Evolutionary conservation across 1,140 invertebrate genomes (phyloP).

Genomic region (Geopemphigus sp.): DNA sequence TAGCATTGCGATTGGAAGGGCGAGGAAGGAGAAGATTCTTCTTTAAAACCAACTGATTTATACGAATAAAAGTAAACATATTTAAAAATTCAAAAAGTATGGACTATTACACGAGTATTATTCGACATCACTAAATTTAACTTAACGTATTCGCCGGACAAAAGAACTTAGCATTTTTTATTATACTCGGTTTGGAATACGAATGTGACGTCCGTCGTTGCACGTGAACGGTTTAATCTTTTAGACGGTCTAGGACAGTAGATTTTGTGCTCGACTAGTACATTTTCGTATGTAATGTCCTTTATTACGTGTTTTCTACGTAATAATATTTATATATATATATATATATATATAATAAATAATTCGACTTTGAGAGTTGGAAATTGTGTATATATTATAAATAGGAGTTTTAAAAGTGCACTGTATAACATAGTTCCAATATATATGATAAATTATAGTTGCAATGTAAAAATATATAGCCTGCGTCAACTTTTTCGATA

Average conservation of each 20-base stretch:
- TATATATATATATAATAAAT: background rate
- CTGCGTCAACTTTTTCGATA: no score
- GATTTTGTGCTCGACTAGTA: background rate
- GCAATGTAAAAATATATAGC: background rate
- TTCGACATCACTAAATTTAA: background rate
- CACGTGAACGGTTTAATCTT: background rate
- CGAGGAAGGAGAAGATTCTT: no score
- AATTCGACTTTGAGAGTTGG: background rate
- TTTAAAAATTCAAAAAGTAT: conserved; percentile 10
- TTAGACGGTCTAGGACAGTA: background rate
- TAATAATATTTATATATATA: no score
- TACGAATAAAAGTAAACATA: conserved; percentile 6
- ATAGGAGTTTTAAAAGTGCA: background rate
- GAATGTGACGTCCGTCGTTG: background rate
- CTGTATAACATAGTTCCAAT: background rate
- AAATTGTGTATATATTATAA: background rate
- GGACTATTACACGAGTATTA: background rate
- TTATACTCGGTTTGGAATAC: background rate
- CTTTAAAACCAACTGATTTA: background rate
- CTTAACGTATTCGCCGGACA: background rate
- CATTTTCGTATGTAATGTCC: no score
- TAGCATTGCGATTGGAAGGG: no score
- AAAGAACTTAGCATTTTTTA: conserved; percentile 10
- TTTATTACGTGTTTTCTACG: no score
- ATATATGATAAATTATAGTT: background rate